A percentile compares a stretch with the other conserved stretches of the same genome.
Evolutionary conservation across 1,140 invertebrate species (phyloP).

Genomic region (Aphelinus atriplicis): DNA sequence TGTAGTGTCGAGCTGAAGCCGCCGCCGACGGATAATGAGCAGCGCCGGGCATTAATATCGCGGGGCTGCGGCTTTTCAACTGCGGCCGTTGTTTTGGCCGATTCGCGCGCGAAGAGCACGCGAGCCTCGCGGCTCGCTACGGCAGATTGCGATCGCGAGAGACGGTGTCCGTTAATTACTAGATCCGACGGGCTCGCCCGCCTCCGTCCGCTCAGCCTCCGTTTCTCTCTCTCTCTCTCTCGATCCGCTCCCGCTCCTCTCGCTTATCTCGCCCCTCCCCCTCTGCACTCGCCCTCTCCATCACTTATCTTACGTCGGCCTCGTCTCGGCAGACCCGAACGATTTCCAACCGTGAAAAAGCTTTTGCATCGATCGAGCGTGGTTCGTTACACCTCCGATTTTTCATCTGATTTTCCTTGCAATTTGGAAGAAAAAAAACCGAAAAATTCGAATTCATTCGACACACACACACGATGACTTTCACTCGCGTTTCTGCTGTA

Average conservation of each 20-base stretch:
- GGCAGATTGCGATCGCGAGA: slow-evolving; percentile 53
- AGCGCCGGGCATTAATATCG: slow-evolving; percentile 54
- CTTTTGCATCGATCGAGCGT: background rate
- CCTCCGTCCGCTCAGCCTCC: slow-evolving; percentile 19
- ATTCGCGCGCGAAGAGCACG: background rate
- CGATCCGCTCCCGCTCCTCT: slow-evolving; percentile 8
- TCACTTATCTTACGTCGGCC: slow-evolving; percentile 16
- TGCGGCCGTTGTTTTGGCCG: background rate
- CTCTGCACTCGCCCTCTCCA: slow-evolving; percentile 16
- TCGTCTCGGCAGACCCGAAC: background rate
- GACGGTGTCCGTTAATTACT: slow-evolving; percentile 57
- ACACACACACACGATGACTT: too few species aligned
- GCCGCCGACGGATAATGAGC: slow-evolving; percentile 48
- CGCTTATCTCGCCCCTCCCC: slow-evolving; percentile 26
- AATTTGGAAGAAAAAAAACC: too few species aligned
- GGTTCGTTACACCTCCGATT: background rate
- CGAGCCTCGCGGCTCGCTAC: slow-evolving; percentile 44
- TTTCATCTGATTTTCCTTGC: too few species aligned
- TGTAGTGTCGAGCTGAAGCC: background rate
- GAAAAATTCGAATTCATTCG: too few species aligned
- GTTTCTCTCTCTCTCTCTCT: slow-evolving; percentile 26
- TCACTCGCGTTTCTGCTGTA: too few species aligned
- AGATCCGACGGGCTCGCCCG: slow-evolving; percentile 41
- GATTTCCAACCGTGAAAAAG: background rate
- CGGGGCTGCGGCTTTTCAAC: slow-evolving; percentile 37